Conservation (phyloP, 2,888 invertebrate species). For the Litoditis marina region DNA sequence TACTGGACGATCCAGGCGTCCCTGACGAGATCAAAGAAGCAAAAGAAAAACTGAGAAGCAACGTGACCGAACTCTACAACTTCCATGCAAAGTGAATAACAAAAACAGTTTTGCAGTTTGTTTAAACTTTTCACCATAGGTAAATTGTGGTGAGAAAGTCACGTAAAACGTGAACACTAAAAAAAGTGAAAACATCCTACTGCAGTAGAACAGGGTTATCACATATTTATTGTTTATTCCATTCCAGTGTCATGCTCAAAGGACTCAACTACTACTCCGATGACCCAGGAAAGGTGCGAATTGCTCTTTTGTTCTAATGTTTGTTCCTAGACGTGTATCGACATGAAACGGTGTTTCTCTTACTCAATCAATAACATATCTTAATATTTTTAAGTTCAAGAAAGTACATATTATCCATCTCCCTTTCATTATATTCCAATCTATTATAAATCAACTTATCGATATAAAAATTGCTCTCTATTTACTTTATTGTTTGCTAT, state of each 20-base stretch:
- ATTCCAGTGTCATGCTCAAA: slow-evolving; percentile 79
- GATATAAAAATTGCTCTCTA: too few species aligned
- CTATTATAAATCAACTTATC: too few species aligned
- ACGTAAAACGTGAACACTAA: too few species aligned
- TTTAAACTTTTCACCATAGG: background rate
- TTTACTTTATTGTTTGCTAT: too few species aligned
- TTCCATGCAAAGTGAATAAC: slow-evolving; percentile 62
- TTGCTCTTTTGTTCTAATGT: too few species aligned
- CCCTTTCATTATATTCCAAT: too few species aligned
- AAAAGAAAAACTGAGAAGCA: slow-evolving; percentile 49
- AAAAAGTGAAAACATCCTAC: background rate
- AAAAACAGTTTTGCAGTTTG: background rate
- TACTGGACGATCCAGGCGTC: slow-evolving; percentile 52
- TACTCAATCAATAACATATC: too few species aligned
- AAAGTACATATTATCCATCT: background rate
- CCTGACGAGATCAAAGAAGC: slow-evolving; percentile 50
- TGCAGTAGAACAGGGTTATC: too few species aligned
- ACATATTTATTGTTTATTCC: too few species aligned
- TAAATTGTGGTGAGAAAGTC: background rate
- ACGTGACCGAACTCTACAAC: slow-evolving; percentile 60
- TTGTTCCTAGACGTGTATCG: too few species aligned
- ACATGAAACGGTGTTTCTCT: background rate
- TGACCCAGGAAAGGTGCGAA: slow-evolving; percentile 69
- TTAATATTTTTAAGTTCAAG: too few species aligned
- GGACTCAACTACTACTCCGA: slow-evolving; percentile 88